Evolutionary conservation across 2,888 invertebrate species (phyloP).

Genomic region (Drosophila tripunctata): DNA sequence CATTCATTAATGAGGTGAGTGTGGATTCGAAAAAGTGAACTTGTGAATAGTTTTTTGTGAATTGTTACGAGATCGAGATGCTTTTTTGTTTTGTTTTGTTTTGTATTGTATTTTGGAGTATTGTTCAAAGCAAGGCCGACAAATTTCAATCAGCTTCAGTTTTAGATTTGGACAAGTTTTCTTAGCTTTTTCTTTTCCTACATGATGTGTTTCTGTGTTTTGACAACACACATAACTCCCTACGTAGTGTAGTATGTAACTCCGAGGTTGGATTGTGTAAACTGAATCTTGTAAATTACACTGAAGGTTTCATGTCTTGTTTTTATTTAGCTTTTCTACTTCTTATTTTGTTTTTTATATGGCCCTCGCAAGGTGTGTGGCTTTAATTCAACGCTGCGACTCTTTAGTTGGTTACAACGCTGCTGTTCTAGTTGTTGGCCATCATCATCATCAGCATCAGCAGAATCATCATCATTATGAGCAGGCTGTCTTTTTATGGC

Average conservation of each 20-base stretch:
- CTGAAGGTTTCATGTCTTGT: constrained; percentile 51
- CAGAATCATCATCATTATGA: constrained; percentile 18
- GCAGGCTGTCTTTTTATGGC: constrained; percentile 55
- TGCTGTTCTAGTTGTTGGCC: constrained; percentile 35
- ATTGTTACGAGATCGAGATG: constrained; percentile 11
- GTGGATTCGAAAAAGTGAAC: constrained; percentile 13
- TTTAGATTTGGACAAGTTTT: constrained; percentile 27
- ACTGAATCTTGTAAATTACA: constrained; percentile 60
- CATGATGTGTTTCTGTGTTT: constrained; percentile 4
- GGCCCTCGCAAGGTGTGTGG: constrained; percentile 40
- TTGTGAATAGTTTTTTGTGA: constrained; percentile 15
- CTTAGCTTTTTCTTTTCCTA: constrained; percentile 1
- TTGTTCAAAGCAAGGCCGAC: constrained; percentile 29
- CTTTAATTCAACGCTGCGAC: constrained; percentile 4
- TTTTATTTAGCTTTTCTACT: constrained; percentile 12
- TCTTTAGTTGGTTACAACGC: not conserved
- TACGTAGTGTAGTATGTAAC: constrained; percentile 18
- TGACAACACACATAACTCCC: constrained; percentile 4
- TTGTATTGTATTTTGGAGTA: no score
- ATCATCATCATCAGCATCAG: constrained; percentile 22
- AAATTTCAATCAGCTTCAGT: constrained; percentile 23
- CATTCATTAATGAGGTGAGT: constrained; percentile 21
- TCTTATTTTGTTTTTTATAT: constrained; percentile 17
- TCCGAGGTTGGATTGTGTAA: constrained; percentile 22
- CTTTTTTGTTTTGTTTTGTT: not conserved